These are phyloP conservation scores for Melolontha melolontha DNA, from an alignment of 2,888 invertebrate genomes.

Conservation along the genomic window DNA sequence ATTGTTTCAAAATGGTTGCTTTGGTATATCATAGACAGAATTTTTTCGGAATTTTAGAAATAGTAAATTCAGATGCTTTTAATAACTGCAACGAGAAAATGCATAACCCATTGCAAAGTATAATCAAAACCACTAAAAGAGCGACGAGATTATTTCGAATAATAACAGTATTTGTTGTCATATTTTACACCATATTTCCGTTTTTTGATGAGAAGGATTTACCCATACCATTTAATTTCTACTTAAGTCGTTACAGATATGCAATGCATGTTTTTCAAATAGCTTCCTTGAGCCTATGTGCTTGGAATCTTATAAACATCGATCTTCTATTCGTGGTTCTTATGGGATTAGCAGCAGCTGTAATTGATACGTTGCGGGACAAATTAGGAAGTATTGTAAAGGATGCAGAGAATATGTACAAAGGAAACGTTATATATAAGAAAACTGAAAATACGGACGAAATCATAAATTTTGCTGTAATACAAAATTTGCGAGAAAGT, in stretches of 20 bases:
- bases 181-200: constrained; percentile 31
- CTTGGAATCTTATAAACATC: constrained; percentile 31
- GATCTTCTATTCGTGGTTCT: constrained; percentile 25
- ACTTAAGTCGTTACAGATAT: constrained; percentile 21
- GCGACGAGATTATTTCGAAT: constrained; percentile 9
- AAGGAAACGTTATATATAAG: not conserved
- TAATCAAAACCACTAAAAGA: constrained; percentile 6
- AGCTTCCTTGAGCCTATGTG: not conserved
- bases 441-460: not conserved
- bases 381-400: constrained; percentile 1
- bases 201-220: constrained; percentile 21
- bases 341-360: constrained; percentile 20
- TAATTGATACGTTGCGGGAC: constrained; percentile 28
- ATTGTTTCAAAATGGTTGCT: constrained; percentile 22
- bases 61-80: constrained; percentile 32
- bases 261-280: constrained; percentile 36
- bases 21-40: constrained; percentile 7
- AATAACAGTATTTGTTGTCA: not conserved
- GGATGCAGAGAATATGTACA: not conserved
- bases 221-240: constrained; percentile 27
- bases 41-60: constrained; percentile 29
- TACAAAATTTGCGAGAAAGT: constrained; percentile 20
- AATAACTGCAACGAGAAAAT: constrained; percentile 23
- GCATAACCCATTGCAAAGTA: constrained; percentile 18
- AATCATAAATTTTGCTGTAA: not conserved